Conservation (phyloP, 2,888 invertebrate species). For the Litoditis marina region DNA sequence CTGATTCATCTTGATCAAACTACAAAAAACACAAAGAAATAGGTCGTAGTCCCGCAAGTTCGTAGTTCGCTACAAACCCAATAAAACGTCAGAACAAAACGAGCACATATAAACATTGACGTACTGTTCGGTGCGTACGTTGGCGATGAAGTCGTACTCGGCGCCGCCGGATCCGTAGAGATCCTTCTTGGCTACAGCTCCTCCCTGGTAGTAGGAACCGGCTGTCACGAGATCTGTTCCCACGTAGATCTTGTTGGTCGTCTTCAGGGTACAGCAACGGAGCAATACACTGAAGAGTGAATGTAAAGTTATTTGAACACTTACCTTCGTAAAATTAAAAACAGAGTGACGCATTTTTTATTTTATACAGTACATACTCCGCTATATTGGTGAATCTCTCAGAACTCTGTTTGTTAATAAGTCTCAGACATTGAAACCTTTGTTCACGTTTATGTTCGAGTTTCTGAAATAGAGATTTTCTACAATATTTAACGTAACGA, state of each 20-base stretch:
- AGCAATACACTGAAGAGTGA: conserved; percentile 51
- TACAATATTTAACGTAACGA: too few species aligned
- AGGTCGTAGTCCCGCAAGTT: too few species aligned
- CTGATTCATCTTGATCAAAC: too few species aligned
- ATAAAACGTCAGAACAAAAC: too few species aligned
- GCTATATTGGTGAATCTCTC: too few species aligned
- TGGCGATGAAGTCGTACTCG: conserved; percentile 59
- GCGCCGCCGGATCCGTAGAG: conserved; percentile 48
- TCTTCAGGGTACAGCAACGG: conserved; percentile 52
- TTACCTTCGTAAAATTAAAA: too few species aligned
- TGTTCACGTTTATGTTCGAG: background rate
- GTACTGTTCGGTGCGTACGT: conserved; percentile 57
- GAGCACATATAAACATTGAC: too few species aligned
- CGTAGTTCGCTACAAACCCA: background rate
- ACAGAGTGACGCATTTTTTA: too few species aligned
- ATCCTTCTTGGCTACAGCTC: conserved; percentile 51
- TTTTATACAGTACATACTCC: too few species aligned
- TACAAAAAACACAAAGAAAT: background rate
- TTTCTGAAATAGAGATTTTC: background rate
- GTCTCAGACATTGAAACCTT: too few species aligned
- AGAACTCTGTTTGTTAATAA: too few species aligned
- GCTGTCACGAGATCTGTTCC: conserved; percentile 57
- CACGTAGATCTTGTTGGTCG: conserved; percentile 54
- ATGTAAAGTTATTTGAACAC: too few species aligned
- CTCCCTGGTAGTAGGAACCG: conserved; percentile 58